Base-by-base conservation (phyloP, 2,797 vertebrate species). In the Petrocephalus sullivani region DNA sequence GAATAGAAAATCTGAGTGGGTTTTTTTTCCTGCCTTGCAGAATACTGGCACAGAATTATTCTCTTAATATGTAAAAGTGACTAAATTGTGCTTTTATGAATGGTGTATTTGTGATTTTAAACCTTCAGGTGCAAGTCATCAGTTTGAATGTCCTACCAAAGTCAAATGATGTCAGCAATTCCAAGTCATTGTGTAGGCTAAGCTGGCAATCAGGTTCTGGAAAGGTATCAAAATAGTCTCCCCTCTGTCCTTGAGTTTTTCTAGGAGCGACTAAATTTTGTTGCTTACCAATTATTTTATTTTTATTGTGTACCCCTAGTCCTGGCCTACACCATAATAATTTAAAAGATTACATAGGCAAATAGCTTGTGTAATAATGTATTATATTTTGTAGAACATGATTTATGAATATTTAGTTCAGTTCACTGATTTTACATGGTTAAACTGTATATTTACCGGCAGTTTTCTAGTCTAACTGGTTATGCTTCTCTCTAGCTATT, bases 151-250 rank as follows among this genome's bases (percentile, higher is more conserved):
- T 99, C 92, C 94, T 99, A 86, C 96, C 96, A 93, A 99, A 98
- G 91, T 96, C 95, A 87, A 99, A 96, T 2, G 98, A 99, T 86
- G 92, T 98, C 90, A 93, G 94, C 89, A 97, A 96, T 75, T 96
- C 98, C n/a, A 97, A 95, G 92, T 97, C 98, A 86, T 95, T 99
- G 91, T 99, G 98, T 92, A 96, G 98, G 49, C 95, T 99, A 87
- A 94, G 96, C 64, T 99, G 98, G 97, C 98, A 98, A 89, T 97
- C 98, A 0, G 87, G 88, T 67, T 90, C 87, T 1, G 97, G 95
- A 23, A 96, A 97, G 96, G 98, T 99, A 91, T 92, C 1, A 19
- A 54, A 53, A 19, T 61, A 2, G 51, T 51, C 49, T 84, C 6
- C 10, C 33, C 41, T 19, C 46, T 8, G 16, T 49, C 37, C 6